Conservation (phyloP, 2,888 invertebrate genomes). For the Pediacus dermestoides region DNA sequence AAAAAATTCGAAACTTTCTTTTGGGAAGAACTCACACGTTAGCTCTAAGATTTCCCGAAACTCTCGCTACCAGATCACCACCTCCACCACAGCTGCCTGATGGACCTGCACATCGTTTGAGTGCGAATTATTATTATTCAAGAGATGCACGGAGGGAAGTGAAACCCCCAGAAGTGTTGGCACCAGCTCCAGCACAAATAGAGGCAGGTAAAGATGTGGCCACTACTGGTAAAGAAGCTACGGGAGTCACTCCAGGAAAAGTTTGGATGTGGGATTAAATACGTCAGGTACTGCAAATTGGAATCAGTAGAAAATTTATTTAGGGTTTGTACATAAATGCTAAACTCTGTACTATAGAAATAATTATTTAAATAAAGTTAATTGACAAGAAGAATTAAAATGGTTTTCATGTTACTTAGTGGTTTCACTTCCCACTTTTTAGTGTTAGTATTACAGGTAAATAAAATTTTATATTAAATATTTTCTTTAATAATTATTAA, state of each 20-base stretch:
- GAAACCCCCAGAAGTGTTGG: conserved; percentile 61
- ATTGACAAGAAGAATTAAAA: no score
- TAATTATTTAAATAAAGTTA: no score
- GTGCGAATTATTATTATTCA: conserved; percentile 78
- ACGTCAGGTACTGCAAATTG: no score
- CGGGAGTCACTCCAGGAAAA: conserved; percentile 34
- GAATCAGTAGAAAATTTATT: no score
- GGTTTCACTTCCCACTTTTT: no score
- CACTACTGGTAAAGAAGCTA: conserved; percentile 9
- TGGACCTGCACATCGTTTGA: conserved; percentile 74
- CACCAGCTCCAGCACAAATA: conserved; percentile 32
- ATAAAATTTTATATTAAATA: no score
- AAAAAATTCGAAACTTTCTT: conserved; percentile 61
- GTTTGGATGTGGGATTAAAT: conserved; percentile 35
- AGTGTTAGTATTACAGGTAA: no score
- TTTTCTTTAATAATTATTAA: no score
- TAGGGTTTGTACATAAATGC: no score
- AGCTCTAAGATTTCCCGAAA: conserved; percentile 60
- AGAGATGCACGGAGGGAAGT: conserved; percentile 83
- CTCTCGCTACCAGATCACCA: conserved; percentile 69
- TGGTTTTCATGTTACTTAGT: no score
- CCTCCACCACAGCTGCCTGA: conserved; percentile 78
- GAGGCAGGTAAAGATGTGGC: conserved; percentile 22
- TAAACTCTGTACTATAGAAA: no score
- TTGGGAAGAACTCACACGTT: conserved; percentile 57